A percentile compares a stretch with the other conserved stretches of the same genome.
phyloP scores from a whole-genome alignment of 2,797 vertebrate genomes.

The Gobionotothen gibberifrons region DNA sequence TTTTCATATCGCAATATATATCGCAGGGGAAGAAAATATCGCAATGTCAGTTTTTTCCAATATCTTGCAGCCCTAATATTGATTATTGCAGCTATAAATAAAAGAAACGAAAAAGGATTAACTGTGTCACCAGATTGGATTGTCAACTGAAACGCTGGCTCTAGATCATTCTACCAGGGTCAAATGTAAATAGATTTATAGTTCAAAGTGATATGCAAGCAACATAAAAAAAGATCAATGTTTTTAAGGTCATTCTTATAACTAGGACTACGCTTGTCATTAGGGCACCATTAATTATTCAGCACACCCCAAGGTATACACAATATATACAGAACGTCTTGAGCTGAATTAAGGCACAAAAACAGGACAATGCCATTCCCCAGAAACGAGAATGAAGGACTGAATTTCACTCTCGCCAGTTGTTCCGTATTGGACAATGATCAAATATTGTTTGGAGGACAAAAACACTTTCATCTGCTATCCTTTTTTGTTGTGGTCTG shows the following conservation, averaged over 20 bases:
- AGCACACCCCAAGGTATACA: slow-evolving; percentile 75
- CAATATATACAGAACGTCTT: slow-evolving; percentile 61
- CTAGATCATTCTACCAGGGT: slow-evolving; percentile 66
- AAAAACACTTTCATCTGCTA: slow-evolving; percentile 23
- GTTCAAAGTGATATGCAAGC: slow-evolving; percentile 76
- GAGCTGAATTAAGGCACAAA: slow-evolving; percentile 58
- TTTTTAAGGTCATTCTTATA: slow-evolving; percentile 84
- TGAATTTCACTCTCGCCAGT: slow-evolving; percentile 59
- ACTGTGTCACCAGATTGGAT: slow-evolving; percentile 19
- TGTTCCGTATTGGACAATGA: slow-evolving; percentile 53
- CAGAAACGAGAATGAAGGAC: slow-evolving; percentile 41
- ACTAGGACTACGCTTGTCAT: slow-evolving; percentile 80
- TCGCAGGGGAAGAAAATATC: no score
- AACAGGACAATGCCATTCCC: slow-evolving; percentile 71
- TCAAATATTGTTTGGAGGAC: slow-evolving; percentile 51
- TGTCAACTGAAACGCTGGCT: slow-evolving; percentile 40
- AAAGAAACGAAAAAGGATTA: neutral
- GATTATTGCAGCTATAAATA: slow-evolving; percentile 12
- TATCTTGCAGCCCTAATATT: neutral
- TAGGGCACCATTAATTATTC: slow-evolving; percentile 82
- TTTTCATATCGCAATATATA: no score
- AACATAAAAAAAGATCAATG: slow-evolving; percentile 80
- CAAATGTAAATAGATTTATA: slow-evolving; percentile 74
- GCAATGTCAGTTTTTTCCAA: no score
- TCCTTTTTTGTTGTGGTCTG: slow-evolving; percentile 15